Evolutionary conservation across 2,888 invertebrate species (phyloP).

Genomic region (Amblyjoppa proteus): DNA sequence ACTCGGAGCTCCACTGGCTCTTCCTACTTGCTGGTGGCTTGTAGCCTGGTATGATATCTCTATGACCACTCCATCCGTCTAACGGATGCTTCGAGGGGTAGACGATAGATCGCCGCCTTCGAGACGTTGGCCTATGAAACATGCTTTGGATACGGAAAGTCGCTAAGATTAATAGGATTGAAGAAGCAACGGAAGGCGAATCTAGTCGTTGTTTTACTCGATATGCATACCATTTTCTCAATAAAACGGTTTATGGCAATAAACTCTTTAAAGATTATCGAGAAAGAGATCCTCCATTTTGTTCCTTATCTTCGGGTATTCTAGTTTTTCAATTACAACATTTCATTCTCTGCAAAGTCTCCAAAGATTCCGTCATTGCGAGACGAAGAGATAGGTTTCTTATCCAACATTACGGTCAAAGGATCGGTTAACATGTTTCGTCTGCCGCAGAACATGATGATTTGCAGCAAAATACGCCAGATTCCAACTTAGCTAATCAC

Average conservation of each 20-base stretch:
- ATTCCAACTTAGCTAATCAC: constrained; percentile 14
- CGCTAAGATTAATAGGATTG: not conserved
- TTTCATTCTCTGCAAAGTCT: not conserved
- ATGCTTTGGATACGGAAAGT: not conserved
- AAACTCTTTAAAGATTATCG: not conserved
- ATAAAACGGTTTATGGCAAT: not conserved
- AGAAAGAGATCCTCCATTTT: not conserved
- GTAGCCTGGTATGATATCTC: constrained; percentile 9
- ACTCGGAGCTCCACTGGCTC: constrained; percentile 9
- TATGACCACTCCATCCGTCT: constrained; percentile 15
- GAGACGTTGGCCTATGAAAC: not conserved
- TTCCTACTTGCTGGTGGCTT: constrained; percentile 18
- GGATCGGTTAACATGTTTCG: not conserved
- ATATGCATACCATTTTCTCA: not conserved
- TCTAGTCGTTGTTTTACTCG: not conserved
- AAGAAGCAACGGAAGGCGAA: not conserved
- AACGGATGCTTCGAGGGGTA: not conserved
- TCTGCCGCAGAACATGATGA: not conserved
- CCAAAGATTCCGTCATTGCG: not conserved
- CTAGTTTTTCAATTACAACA: too few species aligned
- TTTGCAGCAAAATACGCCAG: not conserved
- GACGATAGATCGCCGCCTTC: not conserved
- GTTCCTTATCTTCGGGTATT: too few species aligned
- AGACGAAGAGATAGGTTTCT: not conserved
- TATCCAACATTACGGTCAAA: not conserved